Evolutionary conservation across 2,113 vertebrate genomes (phyloP).

Genomic region (Dermatemys mawii): DNA sequence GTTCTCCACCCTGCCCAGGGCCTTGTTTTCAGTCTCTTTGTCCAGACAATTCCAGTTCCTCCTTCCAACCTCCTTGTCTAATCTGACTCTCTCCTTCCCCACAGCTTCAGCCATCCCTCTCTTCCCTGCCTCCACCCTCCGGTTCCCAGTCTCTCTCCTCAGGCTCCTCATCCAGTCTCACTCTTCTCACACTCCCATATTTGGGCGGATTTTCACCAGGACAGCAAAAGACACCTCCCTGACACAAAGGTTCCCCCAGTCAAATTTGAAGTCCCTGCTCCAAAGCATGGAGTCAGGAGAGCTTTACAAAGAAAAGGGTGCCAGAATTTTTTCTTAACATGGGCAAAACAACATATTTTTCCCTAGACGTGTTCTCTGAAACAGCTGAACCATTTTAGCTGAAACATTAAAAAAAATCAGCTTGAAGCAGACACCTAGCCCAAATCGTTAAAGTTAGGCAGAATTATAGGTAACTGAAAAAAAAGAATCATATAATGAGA

Average conservation of each 20-base stretch:
- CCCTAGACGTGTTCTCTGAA: not conserved
- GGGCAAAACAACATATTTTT: too few relatives aligned
- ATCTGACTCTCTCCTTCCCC: not conserved
- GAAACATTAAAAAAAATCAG: not conserved
- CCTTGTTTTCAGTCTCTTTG: not conserved
- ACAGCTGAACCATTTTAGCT: not conserved
- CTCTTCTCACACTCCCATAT: not conserved
- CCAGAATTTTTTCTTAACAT: too few relatives aligned
- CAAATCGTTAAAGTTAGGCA: not conserved
- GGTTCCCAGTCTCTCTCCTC: too few relatives aligned
- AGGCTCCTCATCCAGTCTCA: not conserved
- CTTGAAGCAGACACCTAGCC: not conserved
- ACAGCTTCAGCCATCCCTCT: not conserved
- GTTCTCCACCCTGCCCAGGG: not conserved
- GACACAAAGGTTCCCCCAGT: too few relatives aligned
- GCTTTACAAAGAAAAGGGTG: too few relatives aligned
- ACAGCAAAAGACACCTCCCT: too few relatives aligned
- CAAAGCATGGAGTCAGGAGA: too few relatives aligned
- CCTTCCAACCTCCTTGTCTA: not conserved
- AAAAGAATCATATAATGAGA: rapidly evolving
- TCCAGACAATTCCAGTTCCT: not conserved
- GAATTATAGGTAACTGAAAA: not conserved
- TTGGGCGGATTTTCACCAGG: too few relatives aligned
- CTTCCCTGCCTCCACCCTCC: too few relatives aligned
- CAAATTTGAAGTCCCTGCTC: too few relatives aligned